These are phyloP conservation scores for Sparus aurata DNA, from an alignment of 2,797 vertebrate species.

Conservation along the genomic window DNA sequence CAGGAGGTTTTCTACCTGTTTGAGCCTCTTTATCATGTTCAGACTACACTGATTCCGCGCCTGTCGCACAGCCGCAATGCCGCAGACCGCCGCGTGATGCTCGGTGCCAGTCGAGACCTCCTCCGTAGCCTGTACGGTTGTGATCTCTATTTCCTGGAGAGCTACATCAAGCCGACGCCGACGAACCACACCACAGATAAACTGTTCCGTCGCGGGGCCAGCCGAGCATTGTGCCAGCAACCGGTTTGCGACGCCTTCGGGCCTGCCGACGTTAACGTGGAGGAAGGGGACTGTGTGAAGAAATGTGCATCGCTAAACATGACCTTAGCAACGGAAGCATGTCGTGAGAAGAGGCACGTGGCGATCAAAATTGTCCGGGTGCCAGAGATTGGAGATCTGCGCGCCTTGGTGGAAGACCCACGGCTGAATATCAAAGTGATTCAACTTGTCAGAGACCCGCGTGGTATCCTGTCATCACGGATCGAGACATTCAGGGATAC, in stretches of 20 bases:
- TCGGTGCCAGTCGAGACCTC: slow-evolving; percentile 94
- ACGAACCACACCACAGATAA: slow-evolving; percentile 92
- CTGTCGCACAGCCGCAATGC: slow-evolving; percentile 90
- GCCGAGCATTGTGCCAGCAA: slow-evolving; percentile 91
- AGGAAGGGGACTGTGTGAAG: slow-evolving; percentile 94
- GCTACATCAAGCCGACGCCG: slow-evolving; percentile 93
- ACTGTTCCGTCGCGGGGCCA: slow-evolving; percentile 93
- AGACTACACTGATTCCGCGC: slow-evolving; percentile 92
- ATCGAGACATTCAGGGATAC: slow-evolving; percentile 96
- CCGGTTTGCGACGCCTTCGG: slow-evolving; percentile 90
- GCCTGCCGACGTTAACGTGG: slow-evolving; percentile 85
- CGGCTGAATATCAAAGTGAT: slow-evolving; percentile 96
- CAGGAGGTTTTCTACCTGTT: slow-evolving; percentile 97
- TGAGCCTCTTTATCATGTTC: slow-evolving; percentile 96
- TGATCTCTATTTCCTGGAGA: slow-evolving; percentile 94
- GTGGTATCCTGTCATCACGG: slow-evolving; percentile 93
- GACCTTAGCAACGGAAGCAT: slow-evolving; percentile 90
- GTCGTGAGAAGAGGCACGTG: slow-evolving; percentile 90
- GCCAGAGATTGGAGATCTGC: slow-evolving; percentile 91
- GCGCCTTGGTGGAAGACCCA: slow-evolving; percentile 93
- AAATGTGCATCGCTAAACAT: slow-evolving; percentile 92
- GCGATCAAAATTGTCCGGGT: slow-evolving; percentile 96
- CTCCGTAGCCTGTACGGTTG: slow-evolving; percentile 93
- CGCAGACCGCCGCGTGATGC: slow-evolving; percentile 90
- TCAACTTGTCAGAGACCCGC: slow-evolving; percentile 94